Evolutionary conservation across 2,888 invertebrate species (phyloP), one percentile per base, ranked within the genome.

Genomic region (Physocephala rufipes): DNA sequence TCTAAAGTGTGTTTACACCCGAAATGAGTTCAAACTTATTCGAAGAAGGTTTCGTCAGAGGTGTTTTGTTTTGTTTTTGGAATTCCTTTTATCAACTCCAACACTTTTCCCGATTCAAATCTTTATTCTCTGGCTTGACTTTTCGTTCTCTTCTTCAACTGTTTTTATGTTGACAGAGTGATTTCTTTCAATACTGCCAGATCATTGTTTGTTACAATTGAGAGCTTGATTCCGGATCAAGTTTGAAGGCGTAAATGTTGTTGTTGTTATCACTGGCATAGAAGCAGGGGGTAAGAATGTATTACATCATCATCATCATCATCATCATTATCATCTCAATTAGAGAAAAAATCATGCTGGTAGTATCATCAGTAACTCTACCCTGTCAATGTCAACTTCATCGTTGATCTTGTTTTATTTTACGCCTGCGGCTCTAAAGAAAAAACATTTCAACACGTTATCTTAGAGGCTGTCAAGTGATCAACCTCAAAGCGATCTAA

Each of bases 401-500:
- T n/a, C 28, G 28, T 51, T 19, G 65, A 21, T 66, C 30, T 66
- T 68, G 49, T 68, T 67, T 53, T 71, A 55, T 62, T 62, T 59
- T 24, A 51, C 55, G 68, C 49, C 67, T 28, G 26, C 68, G 66
- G 71, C 49, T 45, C n/a, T 43, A 43, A 1, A 62, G 45, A 68
- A 53, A 63, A 58, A 64, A 13, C 43, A 49, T 63, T 63, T 61
- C 68, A 28, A 7, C 51, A 30, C 59, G 74, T 67, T 74, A 67
- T 68, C 70, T 71, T n/a, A n/a, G n/a, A n/a, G 71, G 70, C 74
- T 74, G 74, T 72, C 74, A 70, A 64, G 59, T 66, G n/a, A n/a
- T n/a, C n/a, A n/a, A n/a, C n/a, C n/a, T n/a, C n/a, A n/a, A n/a
- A n/a, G n/a, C n/a, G n/a, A n/a, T n/a, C n/a, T n/a, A n/a, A n/a